Conservation (phyloP, 2,113 vertebrate species). For the Sula dactylatra region DNA sequence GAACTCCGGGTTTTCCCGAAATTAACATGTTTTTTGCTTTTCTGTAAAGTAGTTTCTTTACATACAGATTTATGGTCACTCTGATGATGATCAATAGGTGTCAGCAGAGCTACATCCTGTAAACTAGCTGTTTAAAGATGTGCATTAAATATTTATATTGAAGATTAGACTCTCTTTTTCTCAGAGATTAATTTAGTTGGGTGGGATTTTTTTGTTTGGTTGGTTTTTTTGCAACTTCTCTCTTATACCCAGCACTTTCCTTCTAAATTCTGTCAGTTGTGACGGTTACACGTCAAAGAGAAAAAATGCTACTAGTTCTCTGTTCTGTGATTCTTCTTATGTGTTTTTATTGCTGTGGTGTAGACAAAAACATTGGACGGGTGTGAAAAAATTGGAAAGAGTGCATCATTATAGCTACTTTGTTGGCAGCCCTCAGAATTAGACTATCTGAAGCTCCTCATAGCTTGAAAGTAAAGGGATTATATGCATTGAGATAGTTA, state of each 20-base stretch:
- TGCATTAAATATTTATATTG: neutral
- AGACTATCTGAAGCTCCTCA: neutral
- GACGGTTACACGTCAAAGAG: neutral
- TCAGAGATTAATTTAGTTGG: neutral
- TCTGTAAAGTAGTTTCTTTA: neutral
- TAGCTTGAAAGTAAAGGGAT: neutral
- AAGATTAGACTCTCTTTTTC: neutral
- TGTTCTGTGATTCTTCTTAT: neutral
- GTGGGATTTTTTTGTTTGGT: too few relatives aligned
- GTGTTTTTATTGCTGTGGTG: neutral
- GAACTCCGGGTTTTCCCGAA: neutral
- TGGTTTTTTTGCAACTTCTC: neutral
- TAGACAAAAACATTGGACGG: neutral
- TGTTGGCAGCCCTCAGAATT: neutral
- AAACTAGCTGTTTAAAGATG: neutral
- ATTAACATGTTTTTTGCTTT: neutral
- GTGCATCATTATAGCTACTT: neutral
- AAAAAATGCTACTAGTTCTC: neutral
- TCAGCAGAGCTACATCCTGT: constrained; percentile 58
- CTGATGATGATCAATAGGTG: constrained; percentile 22
- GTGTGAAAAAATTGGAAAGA: neutral
- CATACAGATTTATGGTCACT: neutral
- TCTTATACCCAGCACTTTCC: neutral
- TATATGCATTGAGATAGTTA: neutral
- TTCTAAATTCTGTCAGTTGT: neutral